phyloP scores from a whole-genome alignment of 35 echinoderm and acorn worm species.

The Holothuria glaberrima region DNA sequence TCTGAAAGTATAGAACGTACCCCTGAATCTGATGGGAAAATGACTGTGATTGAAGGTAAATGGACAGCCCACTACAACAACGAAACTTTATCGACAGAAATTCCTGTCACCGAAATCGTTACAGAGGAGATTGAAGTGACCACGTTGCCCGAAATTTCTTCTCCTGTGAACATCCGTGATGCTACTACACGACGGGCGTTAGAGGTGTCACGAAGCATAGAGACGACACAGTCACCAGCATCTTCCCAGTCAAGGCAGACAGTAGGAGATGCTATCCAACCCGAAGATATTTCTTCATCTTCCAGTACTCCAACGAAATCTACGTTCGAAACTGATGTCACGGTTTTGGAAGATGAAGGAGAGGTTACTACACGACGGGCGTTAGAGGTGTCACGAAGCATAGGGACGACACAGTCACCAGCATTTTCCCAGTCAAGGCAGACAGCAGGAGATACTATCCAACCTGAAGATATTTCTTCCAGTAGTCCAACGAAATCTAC shows the following conservation, averaged over 20 bases:
- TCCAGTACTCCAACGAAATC: too few relatives aligned
- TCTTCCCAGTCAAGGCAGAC: too few relatives aligned
- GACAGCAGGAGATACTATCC: too few relatives aligned
- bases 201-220: not conserved
- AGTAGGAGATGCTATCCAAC: too few relatives aligned
- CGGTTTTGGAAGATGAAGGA: too few relatives aligned
- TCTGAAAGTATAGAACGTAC: too few relatives aligned
- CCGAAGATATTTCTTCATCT: too few relatives aligned
- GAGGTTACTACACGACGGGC: not conserved
- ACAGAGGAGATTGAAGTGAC: not conserved
- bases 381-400: not conserved
- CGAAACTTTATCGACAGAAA: not conserved
- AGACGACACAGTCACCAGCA: not conserved
- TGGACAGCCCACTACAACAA: conserved; percentile 2
- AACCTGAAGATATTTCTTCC: too few relatives aligned
- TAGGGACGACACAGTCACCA: not conserved
- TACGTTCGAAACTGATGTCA: too few relatives aligned
- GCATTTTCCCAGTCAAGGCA: too few relatives aligned
- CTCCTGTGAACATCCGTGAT: conserved; percentile 13
- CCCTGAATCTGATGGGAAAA: not conserved
- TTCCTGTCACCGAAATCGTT: too few relatives aligned
- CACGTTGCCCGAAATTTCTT: not conserved
- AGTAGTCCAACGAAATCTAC: too few relatives aligned
- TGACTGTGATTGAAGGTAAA: not conserved
- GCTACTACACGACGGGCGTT: conserved; percentile 18